Evolutionary conservation across 2,888 invertebrate species (phyloP).

Genomic region (Cremastinae sp.): DNA sequence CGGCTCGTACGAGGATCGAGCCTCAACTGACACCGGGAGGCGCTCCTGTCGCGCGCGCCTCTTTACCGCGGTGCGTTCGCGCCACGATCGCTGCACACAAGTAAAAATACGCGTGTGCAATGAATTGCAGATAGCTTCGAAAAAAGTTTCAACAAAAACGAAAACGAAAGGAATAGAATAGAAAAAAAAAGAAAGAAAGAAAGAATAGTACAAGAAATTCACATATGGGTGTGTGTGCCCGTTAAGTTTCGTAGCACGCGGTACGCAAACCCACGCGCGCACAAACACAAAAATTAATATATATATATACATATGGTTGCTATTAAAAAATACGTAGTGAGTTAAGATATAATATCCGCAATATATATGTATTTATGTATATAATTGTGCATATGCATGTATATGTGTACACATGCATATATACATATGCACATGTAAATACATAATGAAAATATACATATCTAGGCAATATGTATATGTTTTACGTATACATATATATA

Average conservation of each 20-base stretch:
- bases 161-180: conserved; percentile 7
- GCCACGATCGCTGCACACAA: conserved; percentile 6
- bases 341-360: conserved; percentile 47
- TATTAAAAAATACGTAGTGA: conserved; percentile 40
- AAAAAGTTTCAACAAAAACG: too few relatives aligned
- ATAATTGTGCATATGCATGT: conserved; percentile 64
- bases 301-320: conserved; percentile 48
- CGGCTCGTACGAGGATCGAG: too few relatives aligned
- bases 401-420: conserved; percentile 67
- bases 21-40: too few relatives aligned
- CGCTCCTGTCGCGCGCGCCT: too few relatives aligned
- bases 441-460: conserved; percentile 61
- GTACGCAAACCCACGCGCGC: conserved; percentile 16
- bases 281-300: conserved; percentile 28
- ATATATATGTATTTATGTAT: conserved; percentile 63
- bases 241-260: conserved; percentile 60
- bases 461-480: conserved; percentile 67
- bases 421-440: conserved; percentile 73
- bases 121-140: conserved; percentile 32
- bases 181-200: conserved; percentile 3
- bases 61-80: neutral
- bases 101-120: conserved; percentile 21
- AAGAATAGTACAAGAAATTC: conserved; percentile 48
- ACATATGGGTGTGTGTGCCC: conserved; percentile 61
- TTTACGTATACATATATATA: conserved; percentile 73